These are phyloP conservation scores for Cryptops parisi DNA, from an alignment of 2,888 invertebrate species.

Conservation along the genomic window DNA sequence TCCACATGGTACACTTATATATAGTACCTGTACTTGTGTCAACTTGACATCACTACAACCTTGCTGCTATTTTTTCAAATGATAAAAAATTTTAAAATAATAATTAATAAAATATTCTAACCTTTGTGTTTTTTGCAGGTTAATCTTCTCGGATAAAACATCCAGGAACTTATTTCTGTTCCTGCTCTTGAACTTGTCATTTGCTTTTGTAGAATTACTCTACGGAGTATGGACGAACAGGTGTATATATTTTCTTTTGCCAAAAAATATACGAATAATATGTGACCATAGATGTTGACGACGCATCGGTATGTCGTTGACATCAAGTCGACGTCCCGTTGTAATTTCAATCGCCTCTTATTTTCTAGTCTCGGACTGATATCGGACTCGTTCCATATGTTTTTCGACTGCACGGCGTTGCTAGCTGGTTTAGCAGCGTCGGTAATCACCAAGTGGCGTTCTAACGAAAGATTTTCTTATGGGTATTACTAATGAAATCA, in stretches of 20 bases:
- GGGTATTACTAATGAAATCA: conserved; percentile 30
- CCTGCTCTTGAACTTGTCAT: conserved; percentile 77
- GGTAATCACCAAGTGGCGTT: conserved; percentile 90
- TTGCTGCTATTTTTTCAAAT: too few species aligned
- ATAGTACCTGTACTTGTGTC: too few species aligned
- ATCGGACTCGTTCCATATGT: conserved; percentile 99
- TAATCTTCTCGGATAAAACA: conserved; percentile 83
- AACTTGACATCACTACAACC: too few species aligned
- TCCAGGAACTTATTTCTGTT: conserved; percentile 89
- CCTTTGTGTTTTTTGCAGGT: conserved; percentile 37
- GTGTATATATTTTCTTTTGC: conserved; percentile 21
- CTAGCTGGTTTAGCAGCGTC: conserved; percentile 87
- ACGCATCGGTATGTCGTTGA: too few species aligned
- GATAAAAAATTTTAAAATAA: too few species aligned
- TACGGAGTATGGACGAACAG: conserved; percentile 54
- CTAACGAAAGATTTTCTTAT: conserved; percentile 55
- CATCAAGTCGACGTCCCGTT: too few species aligned
- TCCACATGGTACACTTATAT: too few species aligned
- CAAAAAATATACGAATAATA: too few species aligned
- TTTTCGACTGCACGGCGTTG: conserved; percentile 94
- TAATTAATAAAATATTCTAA: too few species aligned
- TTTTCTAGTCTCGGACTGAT: conserved; percentile 61
- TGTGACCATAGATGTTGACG: too few species aligned
- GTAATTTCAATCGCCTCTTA: background rate
- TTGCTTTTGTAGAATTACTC: conserved; percentile 88